Percentiles rank a stretch among this genome's conserved stretches.
phyloP scores from a whole-genome alignment of 2,888 invertebrate species.

The Nomada fabriciana region DNA sequence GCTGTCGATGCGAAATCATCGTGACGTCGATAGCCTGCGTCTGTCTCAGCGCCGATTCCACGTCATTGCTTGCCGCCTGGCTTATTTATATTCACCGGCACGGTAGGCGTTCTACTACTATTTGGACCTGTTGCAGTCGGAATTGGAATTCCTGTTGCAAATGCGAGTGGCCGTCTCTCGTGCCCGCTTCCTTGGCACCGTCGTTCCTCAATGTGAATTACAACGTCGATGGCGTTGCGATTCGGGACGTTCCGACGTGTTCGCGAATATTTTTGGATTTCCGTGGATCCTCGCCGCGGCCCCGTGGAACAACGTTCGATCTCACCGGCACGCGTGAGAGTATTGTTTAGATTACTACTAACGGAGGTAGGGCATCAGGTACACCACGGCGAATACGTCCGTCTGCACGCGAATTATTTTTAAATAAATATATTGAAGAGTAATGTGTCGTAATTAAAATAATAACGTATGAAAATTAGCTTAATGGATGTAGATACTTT shows the following conservation, averaged over 20 bases:
- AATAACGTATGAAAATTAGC: too few species aligned
- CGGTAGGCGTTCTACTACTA: slow-evolving; percentile 25
- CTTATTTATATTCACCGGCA: slow-evolving; percentile 62
- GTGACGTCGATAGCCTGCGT: slow-evolving; percentile 65
- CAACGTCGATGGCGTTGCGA: slow-evolving; percentile 25
- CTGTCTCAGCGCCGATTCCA: slow-evolving; percentile 41
- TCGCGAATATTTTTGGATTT: slow-evolving; percentile 43
- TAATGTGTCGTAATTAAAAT: too few species aligned
- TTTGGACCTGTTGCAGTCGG: slow-evolving; percentile 55
- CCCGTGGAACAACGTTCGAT: neutral
- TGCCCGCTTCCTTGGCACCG: slow-evolving; percentile 44
- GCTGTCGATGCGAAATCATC: slow-evolving; percentile 16
- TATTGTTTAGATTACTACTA: neutral
- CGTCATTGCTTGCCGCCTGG: slow-evolving; percentile 59
- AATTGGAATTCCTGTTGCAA: slow-evolving; percentile 47
- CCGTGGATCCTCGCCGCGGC: neutral
- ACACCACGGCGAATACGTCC: too few species aligned
- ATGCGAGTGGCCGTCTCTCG: neutral
- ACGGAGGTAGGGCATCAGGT: too few species aligned
- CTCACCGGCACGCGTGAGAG: neutral
- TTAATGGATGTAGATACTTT: too few species aligned
- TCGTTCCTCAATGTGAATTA: slow-evolving; percentile 41
- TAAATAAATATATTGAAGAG: too few species aligned
- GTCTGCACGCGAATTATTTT: too few species aligned
- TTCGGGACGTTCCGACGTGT: slow-evolving; percentile 7